Evolutionary conservation across 2,888 invertebrate species (phyloP).

Genomic region (Punctoribates punctum): DNA sequence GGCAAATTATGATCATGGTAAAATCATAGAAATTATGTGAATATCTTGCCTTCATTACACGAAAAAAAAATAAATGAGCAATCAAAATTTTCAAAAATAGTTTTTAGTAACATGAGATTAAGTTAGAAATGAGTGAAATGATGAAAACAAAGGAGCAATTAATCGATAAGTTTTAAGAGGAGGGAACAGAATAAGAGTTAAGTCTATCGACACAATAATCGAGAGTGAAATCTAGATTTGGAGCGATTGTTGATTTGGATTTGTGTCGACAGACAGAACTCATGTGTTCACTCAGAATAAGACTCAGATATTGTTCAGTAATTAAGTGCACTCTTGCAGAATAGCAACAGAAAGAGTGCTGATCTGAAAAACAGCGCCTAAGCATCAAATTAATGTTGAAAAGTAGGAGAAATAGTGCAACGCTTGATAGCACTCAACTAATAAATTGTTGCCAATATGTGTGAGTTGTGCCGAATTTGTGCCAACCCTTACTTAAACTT

Average conservation of each 20-base stretch:
- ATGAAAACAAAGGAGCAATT: not conserved
- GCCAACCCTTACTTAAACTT: not conserved
- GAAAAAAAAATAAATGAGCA: no score
- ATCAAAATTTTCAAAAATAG: no score
- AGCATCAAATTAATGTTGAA: slow-evolving; percentile 35
- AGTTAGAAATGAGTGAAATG: not conserved
- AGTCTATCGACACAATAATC: slow-evolving; percentile 8
- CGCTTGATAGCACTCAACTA: slow-evolving; percentile 37
- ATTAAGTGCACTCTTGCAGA: slow-evolving; percentile 33
- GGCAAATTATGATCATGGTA: no score
- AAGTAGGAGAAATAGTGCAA: slow-evolving; percentile 11
- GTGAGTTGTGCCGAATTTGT: not conserved
- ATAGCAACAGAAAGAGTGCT: slow-evolving; percentile 21
- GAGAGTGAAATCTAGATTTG: not conserved
- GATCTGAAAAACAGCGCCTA: slow-evolving; percentile 25
- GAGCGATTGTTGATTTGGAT: slow-evolving; percentile 26
- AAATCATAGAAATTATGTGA: no score
- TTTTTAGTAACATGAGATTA: no score
- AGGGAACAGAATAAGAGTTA: not conserved
- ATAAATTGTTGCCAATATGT: slow-evolving; percentile 32
- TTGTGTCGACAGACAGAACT: slow-evolving; percentile 5
- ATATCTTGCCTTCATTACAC: no score
- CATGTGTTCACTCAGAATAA: slow-evolving; percentile 9
- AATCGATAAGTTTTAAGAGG: not conserved
- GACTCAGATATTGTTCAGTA: slow-evolving; percentile 26